Percentiles rank a stretch among this genome's conserved stretches.
phyloP scores from a whole-genome alignment of 2,113 vertebrate species.

The Tachuris rubrigastra region DNA sequence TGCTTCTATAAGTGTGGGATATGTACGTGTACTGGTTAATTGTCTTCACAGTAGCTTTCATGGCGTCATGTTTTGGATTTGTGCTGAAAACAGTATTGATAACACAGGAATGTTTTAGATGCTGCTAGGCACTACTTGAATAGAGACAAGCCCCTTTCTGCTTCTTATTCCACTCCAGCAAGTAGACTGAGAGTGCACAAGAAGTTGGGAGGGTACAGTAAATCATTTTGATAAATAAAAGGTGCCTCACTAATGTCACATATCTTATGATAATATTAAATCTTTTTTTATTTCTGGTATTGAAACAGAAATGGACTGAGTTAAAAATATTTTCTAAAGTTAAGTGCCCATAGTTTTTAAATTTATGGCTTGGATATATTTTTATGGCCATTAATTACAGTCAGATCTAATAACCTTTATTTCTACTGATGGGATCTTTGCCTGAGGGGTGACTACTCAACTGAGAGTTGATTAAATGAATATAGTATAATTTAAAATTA shows the following conservation, averaged over 20 bases:
- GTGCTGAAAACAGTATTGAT: neutral
- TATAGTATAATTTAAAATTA: neutral
- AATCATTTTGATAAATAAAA: neutral
- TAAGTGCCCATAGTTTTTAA: neutral
- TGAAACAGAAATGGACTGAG: neutral
- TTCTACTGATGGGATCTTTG: neutral
- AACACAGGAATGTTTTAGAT: neutral
- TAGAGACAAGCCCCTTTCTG: neutral
- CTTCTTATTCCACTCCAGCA: neutral
- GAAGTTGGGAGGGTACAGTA: neutral
- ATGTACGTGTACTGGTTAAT: neutral
- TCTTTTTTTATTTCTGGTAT: neutral
- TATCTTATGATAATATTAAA: neutral
- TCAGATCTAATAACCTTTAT: neutral
- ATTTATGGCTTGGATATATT: neutral
- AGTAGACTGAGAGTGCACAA: neutral
- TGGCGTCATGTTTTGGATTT: neutral
- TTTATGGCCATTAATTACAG: neutral
- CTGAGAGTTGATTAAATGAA: neutral
- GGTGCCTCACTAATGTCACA: neutral
- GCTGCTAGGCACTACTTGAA: neutral
- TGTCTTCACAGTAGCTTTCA: neutral
- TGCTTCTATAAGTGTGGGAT: neutral
- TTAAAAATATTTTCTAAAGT: neutral
- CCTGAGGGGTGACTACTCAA: neutral